These are phyloP conservation scores for Accipiter fasciatus DNA, from an alignment of 2,797 vertebrate species.

Conservation along the genomic window DNA sequence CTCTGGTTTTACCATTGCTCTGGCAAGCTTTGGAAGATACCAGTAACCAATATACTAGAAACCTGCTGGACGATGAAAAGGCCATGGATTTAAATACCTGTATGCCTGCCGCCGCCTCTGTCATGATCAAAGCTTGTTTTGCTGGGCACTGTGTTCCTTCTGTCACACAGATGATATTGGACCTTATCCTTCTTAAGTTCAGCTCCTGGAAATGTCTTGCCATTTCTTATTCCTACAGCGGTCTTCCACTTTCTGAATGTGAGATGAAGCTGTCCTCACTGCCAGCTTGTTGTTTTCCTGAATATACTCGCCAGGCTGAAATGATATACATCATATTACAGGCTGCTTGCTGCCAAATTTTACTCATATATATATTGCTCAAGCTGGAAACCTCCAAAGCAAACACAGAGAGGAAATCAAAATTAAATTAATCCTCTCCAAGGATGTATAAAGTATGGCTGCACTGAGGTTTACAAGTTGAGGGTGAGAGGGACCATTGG, in stretches of 20 bases:
- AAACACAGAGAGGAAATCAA: slow-evolving; percentile 71
- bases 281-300: slow-evolving; percentile 26
- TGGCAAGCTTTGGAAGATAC: background rate
- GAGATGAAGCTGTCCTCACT: background rate
- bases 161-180: background rate
- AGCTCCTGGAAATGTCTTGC: background rate
- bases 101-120: background rate
- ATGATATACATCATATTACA: slow-evolving; percentile 48
- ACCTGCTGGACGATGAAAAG: background rate
- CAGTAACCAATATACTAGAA: background rate
- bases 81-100: background rate
- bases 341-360: slow-evolving; percentile 54
- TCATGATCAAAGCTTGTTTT: background rate
- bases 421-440: slow-evolving; percentile 75
- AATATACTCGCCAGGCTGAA: background rate
- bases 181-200: background rate
- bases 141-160: background rate
- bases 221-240: background rate
- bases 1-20: background rate
- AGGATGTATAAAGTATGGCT: slow-evolving; percentile 66
- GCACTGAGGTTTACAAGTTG: background rate
- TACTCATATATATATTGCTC: slow-evolving; percentile 11
- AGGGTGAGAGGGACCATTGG: background rate
- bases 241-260: background rate
- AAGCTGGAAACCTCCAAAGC: slow-evolving; percentile 67